Percentiles rank a stretch among this genome's conserved stretches.
Evolutionary conservation across 2,113 vertebrate genomes (phyloP).

Genomic region (Marmota monax): DNA sequence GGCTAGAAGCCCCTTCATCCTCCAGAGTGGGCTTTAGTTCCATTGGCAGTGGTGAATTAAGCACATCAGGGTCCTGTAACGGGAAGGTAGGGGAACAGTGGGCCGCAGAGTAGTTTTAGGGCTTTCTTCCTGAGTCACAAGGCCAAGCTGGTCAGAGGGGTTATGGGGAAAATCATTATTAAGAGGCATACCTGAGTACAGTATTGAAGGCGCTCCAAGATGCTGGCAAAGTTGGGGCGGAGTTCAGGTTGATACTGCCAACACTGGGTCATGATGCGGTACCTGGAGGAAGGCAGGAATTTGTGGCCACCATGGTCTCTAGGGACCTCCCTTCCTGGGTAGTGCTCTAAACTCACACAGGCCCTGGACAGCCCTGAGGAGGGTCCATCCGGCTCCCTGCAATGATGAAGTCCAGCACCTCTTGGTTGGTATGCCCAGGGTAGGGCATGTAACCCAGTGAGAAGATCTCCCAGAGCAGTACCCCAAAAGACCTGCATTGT

Average conservation of each 20-base stretch:
- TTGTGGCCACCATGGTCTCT: not conserved
- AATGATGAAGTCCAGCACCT: slow-evolving; percentile 95
- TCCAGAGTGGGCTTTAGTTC: slow-evolving; percentile 90
- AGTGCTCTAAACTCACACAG: slow-evolving; percentile 91
- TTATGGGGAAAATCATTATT: not conserved
- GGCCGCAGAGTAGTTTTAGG: not conserved
- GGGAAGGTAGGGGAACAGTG: not conserved
- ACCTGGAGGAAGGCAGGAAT: slow-evolving; percentile 85
- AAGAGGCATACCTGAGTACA: slow-evolving; percentile 92
- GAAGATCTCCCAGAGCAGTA: slow-evolving; percentile 96
- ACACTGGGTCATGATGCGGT: slow-evolving; percentile 96
- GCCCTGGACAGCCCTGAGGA: slow-evolving; percentile 93
- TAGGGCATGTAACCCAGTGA: slow-evolving; percentile 97
- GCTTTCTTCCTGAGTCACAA: not conserved
- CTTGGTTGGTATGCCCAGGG: slow-evolving; percentile 95
- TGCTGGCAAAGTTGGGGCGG: slow-evolving; percentile 93
- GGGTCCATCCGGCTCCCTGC: slow-evolving; percentile 95
- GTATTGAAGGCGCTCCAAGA: slow-evolving; percentile 94
- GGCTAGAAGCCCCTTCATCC: slow-evolving; percentile 89
- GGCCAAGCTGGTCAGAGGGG: not conserved
- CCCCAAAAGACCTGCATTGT: slow-evolving; percentile 94
- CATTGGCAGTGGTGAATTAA: slow-evolving; percentile 93
- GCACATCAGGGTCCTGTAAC: slow-evolving; percentile 94
- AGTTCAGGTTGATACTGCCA: slow-evolving; percentile 97
- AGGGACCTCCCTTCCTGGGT: not conserved